phyloP scores from a whole-genome alignment of 2,797 vertebrate genomes.

The Pangasius macronema region DNA sequence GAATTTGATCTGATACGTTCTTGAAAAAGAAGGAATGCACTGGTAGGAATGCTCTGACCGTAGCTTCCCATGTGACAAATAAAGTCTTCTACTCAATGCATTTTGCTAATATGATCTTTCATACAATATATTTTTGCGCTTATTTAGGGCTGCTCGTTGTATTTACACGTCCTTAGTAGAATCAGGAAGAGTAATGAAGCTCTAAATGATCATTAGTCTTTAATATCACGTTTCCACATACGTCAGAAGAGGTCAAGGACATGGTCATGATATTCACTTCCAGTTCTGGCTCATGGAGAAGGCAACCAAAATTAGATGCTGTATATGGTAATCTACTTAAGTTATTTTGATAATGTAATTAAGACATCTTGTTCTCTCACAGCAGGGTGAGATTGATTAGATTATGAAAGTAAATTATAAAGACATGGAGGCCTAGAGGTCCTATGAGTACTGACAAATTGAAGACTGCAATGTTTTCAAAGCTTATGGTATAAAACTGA shows the following conservation, averaged over 20 bases:
- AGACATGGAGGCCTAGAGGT: background rate
- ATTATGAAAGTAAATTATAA: slow-evolving; percentile 26
- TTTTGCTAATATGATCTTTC: background rate
- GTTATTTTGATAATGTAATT: slow-evolving; percentile 34
- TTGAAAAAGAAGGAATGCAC: background rate
- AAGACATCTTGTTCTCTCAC: slow-evolving; percentile 10
- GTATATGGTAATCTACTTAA: slow-evolving; percentile 32
- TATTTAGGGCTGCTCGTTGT: background rate
- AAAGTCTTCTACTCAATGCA: background rate
- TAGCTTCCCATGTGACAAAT: background rate
- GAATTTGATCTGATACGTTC: too few relatives aligned
- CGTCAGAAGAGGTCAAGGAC: slow-evolving; percentile 12
- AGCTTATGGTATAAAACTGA: background rate
- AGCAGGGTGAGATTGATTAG: slow-evolving; percentile 27
- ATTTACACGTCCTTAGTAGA: background rate
- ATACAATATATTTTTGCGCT: background rate
- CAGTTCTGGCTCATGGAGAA: background rate
- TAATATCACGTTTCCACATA: background rate
- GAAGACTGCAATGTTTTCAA: background rate
- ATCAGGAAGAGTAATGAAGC: background rate
- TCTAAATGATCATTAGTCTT: background rate
- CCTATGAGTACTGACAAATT: background rate
- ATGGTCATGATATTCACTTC: background rate
- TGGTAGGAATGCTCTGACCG: too few relatives aligned
- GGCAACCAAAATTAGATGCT: slow-evolving; percentile 4